Conservation (phyloP, 2,113 vertebrate genomes). For the Phalacrocorax brasilianus region DNA sequence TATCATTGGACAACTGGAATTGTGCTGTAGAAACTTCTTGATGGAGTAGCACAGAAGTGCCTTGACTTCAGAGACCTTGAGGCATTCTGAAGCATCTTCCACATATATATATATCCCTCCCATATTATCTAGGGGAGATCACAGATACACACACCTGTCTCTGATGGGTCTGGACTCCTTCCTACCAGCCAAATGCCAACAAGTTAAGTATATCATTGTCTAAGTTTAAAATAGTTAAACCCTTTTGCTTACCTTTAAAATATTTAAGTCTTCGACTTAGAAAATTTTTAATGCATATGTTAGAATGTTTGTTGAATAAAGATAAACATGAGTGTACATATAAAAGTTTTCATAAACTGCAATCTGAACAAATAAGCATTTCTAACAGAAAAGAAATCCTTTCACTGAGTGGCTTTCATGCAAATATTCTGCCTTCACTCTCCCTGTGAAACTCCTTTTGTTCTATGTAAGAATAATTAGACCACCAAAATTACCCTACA, state of each 20-base stretch:
- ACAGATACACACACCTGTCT: background rate
- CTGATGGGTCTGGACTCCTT: background rate
- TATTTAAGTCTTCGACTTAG: background rate
- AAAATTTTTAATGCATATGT: background rate
- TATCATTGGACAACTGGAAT: background rate
- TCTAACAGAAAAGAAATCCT: background rate
- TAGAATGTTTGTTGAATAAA: background rate
- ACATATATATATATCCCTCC: background rate
- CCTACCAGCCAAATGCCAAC: background rate
- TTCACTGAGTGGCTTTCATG: background rate
- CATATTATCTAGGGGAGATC: background rate
- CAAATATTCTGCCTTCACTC: background rate
- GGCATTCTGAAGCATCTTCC: background rate
- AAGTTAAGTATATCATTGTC: background rate
- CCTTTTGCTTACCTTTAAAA: background rate
- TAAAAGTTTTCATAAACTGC: background rate
- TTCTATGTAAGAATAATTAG: background rate
- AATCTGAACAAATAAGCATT: background rate
- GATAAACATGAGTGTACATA: background rate
- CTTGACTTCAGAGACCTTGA: background rate
- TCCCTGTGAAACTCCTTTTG: background rate
- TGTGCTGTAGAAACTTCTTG: background rate
- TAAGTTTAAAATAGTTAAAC: background rate
- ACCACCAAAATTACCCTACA: background rate
- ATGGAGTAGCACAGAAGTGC: fast-evolving